Conservation (phyloP, 2,113 vertebrate genomes). For the Microtus richardsoni region DNA sequence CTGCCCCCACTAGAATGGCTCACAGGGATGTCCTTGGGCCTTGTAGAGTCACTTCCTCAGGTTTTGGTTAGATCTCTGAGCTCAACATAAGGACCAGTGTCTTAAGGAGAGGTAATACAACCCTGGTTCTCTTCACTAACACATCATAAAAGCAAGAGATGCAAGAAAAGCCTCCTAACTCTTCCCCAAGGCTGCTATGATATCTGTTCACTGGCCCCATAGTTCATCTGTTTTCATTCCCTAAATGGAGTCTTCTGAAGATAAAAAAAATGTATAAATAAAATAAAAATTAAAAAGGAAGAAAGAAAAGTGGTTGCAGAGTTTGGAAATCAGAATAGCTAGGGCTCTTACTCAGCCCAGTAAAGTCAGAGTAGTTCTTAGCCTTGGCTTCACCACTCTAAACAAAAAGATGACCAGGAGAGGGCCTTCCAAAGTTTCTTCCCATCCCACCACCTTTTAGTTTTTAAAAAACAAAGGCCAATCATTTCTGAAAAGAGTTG, state of each 20-base stretch:
- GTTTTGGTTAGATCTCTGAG: background rate
- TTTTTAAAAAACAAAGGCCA: background rate
- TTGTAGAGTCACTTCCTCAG: background rate
- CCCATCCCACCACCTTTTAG: background rate
- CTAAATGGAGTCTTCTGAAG: background rate
- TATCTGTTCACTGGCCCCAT: background rate
- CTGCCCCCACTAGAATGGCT: background rate
- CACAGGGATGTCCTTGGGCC: background rate
- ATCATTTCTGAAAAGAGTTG: background rate
- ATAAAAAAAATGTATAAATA: accelerated
- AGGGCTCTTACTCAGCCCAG: background rate
- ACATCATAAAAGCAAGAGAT: background rate
- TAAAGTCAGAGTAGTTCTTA: background rate
- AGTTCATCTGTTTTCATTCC: background rate
- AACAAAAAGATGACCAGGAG: background rate
- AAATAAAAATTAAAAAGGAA: background rate
- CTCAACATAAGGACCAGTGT: background rate
- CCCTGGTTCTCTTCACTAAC: background rate
- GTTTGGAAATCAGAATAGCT: background rate
- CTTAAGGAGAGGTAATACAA: background rate
- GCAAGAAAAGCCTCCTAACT: background rate
- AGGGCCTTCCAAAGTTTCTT: background rate
- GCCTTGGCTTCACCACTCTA: background rate
- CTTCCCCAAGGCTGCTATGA: background rate
- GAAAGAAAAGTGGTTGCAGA: background rate